These are phyloP conservation scores for Drosophila ambigua DNA, from an alignment of 1,140 invertebrate species.

Conservation along the genomic window DNA sequence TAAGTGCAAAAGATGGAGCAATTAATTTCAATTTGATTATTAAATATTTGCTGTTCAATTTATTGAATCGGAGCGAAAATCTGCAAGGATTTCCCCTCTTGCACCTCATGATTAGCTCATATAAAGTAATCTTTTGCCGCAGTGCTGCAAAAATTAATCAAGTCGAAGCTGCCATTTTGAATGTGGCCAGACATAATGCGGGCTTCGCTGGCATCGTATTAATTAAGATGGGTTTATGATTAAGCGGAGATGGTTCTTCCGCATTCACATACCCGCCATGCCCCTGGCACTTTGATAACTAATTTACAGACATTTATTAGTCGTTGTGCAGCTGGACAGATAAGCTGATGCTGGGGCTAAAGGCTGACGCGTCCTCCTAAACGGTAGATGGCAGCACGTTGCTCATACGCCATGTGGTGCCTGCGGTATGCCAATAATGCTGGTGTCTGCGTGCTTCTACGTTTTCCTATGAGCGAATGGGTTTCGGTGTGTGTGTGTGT, in stretches of 20 bases:
- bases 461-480: background rate
- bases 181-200: slow-evolving; percentile 38
- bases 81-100: background rate
- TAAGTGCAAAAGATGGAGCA: slow-evolving; percentile 12
- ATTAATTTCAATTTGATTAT: slow-evolving; percentile 30
- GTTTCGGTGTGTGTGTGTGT: background rate
- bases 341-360: slow-evolving; percentile 47
- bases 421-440: slow-evolving; percentile 57
- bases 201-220: slow-evolving; percentile 54
- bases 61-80: background rate
- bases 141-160: slow-evolving; percentile 44
- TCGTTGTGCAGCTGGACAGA: slow-evolving; percentile 66
- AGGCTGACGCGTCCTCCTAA: slow-evolving; percentile 7
- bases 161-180: slow-evolving; percentile 50
- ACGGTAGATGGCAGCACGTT: slow-evolving; percentile 39
- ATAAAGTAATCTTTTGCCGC: background rate
- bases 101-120: background rate
- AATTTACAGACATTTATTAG: slow-evolving; percentile 79
- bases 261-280: background rate
- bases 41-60: slow-evolving; percentile 4
- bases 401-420: slow-evolving; percentile 71
- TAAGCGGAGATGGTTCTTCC: slow-evolving; percentile 45
- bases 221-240: slow-evolving; percentile 77
- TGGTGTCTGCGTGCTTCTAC: slow-evolving; percentile 31
- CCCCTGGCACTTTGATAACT: slow-evolving; percentile 57